Evolutionary conservation across 1,140 invertebrate genomes (phyloP), one percentile per base, ranked within the genome.

Genomic region (Trichonephila clavipes): DNA sequence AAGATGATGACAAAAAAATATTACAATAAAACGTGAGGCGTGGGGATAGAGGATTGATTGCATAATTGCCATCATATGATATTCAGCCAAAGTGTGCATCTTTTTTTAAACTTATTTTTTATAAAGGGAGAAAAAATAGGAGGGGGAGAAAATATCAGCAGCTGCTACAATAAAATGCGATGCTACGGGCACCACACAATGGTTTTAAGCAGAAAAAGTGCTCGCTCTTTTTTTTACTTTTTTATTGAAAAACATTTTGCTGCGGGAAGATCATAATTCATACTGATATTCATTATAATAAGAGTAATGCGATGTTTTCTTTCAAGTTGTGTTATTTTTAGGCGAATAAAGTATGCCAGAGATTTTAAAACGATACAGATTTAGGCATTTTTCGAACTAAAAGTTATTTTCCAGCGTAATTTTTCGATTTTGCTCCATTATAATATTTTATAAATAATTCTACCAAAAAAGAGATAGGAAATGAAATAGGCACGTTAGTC

Each of bases 21-120:
- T 64, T 88, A 64, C 61, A 88, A 88, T 88, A 88, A 88, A 88
- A 88, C n/a, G 81, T 81, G 69, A 82, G 58, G 64, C 21, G 82
- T 24, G 82, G 82, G 85, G 40, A 66, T 40, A 64, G 34, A 16
- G 86, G 62, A 66, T 88, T 88, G 86, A 88, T 88, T 88, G 61
- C 86, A 44, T 88, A 88, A 88, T 88, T 88, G 86, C 86, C 62
- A 40, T 88, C 61, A 66, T 88, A 64, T 88, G 44, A 59, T 83
- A 59, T 83, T 83, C 82, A 77, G 28, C 24, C 44, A 58, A 18
- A 51, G 82, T 77, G 28, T 58, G 51, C 10, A 19, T 83, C 21
- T 4, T 58, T 59, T 58, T 82, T 40, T 83, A n/a, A 40, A 44
- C 3, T 16, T 83, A 7, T 83, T 83, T 83, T 83, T 83, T 21